Percentiles rank a stretch among this genome's conserved stretches.
phyloP scores from a whole-genome alignment of 2,888 invertebrate species.

The Monopis laevigella region DNA sequence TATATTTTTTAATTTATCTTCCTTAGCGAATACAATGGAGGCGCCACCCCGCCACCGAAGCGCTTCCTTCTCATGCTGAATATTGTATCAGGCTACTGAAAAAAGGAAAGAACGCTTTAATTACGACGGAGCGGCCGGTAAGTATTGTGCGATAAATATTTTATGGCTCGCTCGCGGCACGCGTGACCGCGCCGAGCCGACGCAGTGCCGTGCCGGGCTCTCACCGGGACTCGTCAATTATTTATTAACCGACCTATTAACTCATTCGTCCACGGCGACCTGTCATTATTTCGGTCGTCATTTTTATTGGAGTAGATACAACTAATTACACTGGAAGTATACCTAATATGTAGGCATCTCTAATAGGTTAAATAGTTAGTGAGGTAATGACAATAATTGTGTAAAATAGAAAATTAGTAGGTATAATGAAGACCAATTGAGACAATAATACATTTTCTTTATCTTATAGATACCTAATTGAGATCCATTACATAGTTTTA shows the following conservation, averaged over 20 bases:
- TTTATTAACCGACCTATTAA: constrained; percentile 65
- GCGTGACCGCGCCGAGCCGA: constrained; percentile 14
- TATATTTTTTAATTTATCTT: constrained; percentile 79
- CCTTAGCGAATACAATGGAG: constrained; percentile 71
- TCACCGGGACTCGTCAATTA: constrained; percentile 30
- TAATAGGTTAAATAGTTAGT: too few species aligned
- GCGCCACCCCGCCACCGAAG: constrained; percentile 64
- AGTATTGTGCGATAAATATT: constrained; percentile 45
- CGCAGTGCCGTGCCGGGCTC: constrained; percentile 25
- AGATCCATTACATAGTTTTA: too few species aligned
- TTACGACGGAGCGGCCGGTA: constrained; percentile 64
- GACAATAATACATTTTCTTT: too few species aligned
- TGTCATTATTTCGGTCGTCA: constrained; percentile 5
- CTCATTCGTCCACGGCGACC: constrained; percentile 57
- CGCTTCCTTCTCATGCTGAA: constrained; percentile 67
- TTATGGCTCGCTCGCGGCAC: constrained; percentile 44
- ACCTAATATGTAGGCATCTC: neutral
- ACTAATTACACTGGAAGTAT: neutral
- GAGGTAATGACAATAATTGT: too few species aligned
- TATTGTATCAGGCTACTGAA: constrained; percentile 67
- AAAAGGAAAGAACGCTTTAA: constrained; percentile 68
- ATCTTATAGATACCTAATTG: too few species aligned
- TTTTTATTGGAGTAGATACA: constrained; percentile 3
- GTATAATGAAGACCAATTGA: too few species aligned
- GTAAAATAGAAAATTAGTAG: too few species aligned